phyloP scores from a whole-genome alignment of 2,113 vertebrate genomes.

The Ornithorhynchus anatinus region DNA sequence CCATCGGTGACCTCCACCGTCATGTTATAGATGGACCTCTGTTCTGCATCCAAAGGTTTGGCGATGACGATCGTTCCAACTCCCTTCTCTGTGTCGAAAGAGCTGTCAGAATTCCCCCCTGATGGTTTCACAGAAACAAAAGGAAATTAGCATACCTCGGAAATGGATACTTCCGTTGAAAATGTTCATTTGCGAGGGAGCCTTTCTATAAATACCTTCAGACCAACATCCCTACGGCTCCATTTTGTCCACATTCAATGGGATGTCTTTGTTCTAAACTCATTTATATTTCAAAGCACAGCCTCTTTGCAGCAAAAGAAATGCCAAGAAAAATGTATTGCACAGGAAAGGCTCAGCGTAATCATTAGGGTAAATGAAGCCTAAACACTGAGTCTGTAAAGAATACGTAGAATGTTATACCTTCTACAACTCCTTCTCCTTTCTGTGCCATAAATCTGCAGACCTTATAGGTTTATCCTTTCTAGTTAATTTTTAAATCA shows the following conservation, averaged over 20 bases:
- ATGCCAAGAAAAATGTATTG: slow-evolving; percentile 49
- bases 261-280: slow-evolving; percentile 51
- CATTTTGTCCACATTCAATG: slow-evolving; percentile 23
- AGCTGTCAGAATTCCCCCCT: slow-evolving; percentile 92
- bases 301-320: slow-evolving; percentile 54
- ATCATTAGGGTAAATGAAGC: slow-evolving; percentile 29
- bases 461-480: not conserved
- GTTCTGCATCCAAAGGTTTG: slow-evolving; percentile 91
- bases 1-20: slow-evolving; percentile 94
- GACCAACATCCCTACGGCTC: slow-evolving; percentile 34
- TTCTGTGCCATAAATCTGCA: slow-evolving; percentile 20
- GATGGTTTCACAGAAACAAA: slow-evolving; percentile 72
- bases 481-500: slow-evolving; percentile 1
- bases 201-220: slow-evolving; percentile 7
- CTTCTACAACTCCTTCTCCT: slow-evolving; percentile 8
- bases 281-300: slow-evolving; percentile 64
- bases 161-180: not conserved
- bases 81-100: slow-evolving; percentile 90
- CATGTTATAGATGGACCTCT: slow-evolving; percentile 91
- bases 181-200: slow-evolving; percentile 19
- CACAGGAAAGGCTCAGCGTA: slow-evolving; percentile 41
- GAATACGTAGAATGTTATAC: slow-evolving; percentile 46
- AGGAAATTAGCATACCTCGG: slow-evolving; percentile 62
- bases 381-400: slow-evolving; percentile 29
- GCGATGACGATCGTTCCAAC: slow-evolving; percentile 94